These are phyloP conservation scores for Crocidura indochinensis DNA, from an alignment of 2,797 vertebrate genomes.

Conservation along the genomic window DNA sequence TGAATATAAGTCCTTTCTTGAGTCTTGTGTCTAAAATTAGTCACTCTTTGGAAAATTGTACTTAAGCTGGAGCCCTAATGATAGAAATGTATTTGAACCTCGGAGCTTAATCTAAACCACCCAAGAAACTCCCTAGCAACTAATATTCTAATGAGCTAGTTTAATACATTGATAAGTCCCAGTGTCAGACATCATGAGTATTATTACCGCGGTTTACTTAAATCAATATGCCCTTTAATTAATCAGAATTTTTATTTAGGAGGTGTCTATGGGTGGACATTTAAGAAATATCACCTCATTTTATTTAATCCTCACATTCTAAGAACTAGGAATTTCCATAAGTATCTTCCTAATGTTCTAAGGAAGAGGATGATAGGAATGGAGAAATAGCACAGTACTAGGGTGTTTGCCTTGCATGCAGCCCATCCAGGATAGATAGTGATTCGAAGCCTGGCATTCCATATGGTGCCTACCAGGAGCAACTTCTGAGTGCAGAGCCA, in stretches of 20 bases:
- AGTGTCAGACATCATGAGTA: neutral
- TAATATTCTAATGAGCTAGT: neutral
- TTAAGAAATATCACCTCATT: slow-evolving; percentile 36
- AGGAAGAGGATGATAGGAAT: neutral
- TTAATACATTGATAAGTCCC: neutral
- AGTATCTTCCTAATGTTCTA: neutral
- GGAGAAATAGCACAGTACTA: too few species aligned
- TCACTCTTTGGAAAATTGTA: slow-evolving; percentile 29
- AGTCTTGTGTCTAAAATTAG: slow-evolving; percentile 37
- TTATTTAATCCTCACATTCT: neutral
- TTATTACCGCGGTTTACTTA: slow-evolving; percentile 1
- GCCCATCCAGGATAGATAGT: too few species aligned
- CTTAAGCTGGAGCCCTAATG: slow-evolving; percentile 16
- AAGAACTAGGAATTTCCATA: neutral
- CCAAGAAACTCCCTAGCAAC: slow-evolving; percentile 46
- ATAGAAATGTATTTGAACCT: slow-evolving; percentile 55
- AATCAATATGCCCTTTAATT: slow-evolving; percentile 16
- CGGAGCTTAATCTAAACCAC: slow-evolving; percentile 35
- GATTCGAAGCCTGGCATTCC: too few species aligned
- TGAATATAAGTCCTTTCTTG: slow-evolving; percentile 25
- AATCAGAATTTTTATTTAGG: slow-evolving; percentile 14
- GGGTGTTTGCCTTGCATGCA: too few species aligned
- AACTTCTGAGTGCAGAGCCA: too few species aligned
- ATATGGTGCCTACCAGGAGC: too few species aligned
- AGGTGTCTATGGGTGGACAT: neutral